Conservation (phyloP, 2,888 invertebrate genomes). For the Limulus polyphemus region DNA sequence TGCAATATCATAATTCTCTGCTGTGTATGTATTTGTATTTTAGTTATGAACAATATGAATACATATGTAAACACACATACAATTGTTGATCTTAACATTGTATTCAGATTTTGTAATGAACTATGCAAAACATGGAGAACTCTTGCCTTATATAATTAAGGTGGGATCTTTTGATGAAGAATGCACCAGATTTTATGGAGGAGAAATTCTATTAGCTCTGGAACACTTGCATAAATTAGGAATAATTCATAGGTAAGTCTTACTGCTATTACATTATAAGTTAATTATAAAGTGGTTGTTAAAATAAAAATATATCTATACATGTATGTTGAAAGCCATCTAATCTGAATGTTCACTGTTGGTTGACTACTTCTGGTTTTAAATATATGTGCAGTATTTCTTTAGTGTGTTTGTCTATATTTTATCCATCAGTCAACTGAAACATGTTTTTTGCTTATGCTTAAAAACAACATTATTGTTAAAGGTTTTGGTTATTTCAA, state of each 20-base stretch:
- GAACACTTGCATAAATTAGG: conserved; percentile 78
- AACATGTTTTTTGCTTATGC: too few relatives aligned
- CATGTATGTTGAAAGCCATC: too few relatives aligned
- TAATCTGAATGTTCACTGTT: too few relatives aligned
- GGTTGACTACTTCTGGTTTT: too few relatives aligned
- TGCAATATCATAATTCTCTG: not conserved
- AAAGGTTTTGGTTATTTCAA: too few relatives aligned
- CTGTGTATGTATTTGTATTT: not conserved
- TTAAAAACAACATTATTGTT: too few relatives aligned
- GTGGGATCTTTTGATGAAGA: conserved; percentile 72
- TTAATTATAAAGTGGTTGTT: too few relatives aligned
- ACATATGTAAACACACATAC: not conserved
- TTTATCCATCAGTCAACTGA: too few relatives aligned
- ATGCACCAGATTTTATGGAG: conserved; percentile 84
- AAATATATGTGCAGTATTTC: too few relatives aligned
- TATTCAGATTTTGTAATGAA: conserved; percentile 72
- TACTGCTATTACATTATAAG: too few relatives aligned
- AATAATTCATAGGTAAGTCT: conserved; percentile 64
- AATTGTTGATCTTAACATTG: conserved; percentile 18
- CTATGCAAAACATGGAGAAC: conserved; percentile 88
- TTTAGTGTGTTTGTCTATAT: too few relatives aligned
- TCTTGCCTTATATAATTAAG: conserved; percentile 79
- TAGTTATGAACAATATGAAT: not conserved
- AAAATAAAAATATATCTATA: too few relatives aligned
- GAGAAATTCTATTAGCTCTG: conserved; percentile 80